Evolutionary conservation across 2,888 invertebrate species (phyloP).

Genomic region (Holacanthella duospinosa): DNA sequence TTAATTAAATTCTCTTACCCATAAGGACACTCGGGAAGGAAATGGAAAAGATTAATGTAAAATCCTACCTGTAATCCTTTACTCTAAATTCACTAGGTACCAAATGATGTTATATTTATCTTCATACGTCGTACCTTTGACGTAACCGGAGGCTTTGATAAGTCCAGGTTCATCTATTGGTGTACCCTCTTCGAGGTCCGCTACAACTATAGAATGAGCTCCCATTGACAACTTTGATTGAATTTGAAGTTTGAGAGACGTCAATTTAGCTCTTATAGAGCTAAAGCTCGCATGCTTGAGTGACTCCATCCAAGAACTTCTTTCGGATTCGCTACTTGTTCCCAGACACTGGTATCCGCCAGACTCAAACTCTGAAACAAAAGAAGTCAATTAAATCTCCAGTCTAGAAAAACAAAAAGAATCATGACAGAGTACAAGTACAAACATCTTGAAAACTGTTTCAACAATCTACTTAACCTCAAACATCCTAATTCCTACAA

Average conservation of each 20-base stretch:
- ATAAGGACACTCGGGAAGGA: too few species aligned
- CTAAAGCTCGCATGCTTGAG: conserved; percentile 76
- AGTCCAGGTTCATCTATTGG: not conserved
- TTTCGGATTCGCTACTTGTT: conserved; percentile 65
- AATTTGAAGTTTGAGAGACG: conserved; percentile 41
- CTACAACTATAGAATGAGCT: not conserved
- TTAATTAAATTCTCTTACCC: too few species aligned
- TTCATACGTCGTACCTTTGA: too few species aligned
- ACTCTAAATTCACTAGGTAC: too few species aligned
- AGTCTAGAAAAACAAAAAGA: conserved; percentile 47
- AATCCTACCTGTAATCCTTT: too few species aligned
- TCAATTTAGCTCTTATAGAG: conserved; percentile 63
- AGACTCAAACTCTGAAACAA: conserved; percentile 36
- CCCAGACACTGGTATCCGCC: conserved; percentile 66
- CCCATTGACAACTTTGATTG: not conserved
- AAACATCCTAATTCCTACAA: too few species aligned
- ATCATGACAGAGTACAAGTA: not conserved
- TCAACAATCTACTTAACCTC: too few species aligned
- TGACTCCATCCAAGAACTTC: conserved; percentile 74
- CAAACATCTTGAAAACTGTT: conserved; percentile 10
- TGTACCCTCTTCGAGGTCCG: not conserved
- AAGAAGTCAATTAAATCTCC: too few species aligned
- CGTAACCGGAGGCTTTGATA: conserved; percentile 33
- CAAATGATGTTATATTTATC: too few species aligned
- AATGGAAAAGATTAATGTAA: too few species aligned